Conservation (phyloP, 2,888 invertebrate genomes). For the Sicus ferrugineus region DNA sequence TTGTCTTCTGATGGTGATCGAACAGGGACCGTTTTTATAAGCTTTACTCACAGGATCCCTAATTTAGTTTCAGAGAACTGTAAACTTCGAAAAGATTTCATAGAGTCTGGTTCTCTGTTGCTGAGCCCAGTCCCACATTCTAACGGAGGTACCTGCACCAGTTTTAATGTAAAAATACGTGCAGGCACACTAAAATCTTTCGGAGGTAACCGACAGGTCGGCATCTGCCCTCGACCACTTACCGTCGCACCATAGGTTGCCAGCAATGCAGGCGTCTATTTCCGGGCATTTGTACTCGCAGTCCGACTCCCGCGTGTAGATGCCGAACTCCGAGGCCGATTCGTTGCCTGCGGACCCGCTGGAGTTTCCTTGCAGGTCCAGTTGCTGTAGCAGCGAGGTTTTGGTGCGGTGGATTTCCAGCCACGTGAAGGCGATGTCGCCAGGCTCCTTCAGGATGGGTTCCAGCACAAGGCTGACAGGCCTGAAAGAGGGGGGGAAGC, state of each 20-base stretch:
- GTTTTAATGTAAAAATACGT: no score
- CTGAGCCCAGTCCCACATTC: no score
- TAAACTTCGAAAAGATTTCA: no score
- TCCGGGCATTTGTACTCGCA: slow-evolving; percentile 75
- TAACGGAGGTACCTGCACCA: no score
- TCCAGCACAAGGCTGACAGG: slow-evolving; percentile 73
- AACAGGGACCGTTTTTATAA: no score
- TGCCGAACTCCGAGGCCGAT: slow-evolving; percentile 63
- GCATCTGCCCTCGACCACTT: no score
- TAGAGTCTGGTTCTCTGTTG: no score
- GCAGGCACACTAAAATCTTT: no score
- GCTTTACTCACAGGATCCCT: no score
- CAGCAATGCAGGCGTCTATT: slow-evolving; percentile 80
- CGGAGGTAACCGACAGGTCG: no score
- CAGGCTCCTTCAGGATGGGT: slow-evolving; percentile 77
- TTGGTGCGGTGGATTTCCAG: slow-evolving; percentile 75
- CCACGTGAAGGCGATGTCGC: slow-evolving; percentile 80
- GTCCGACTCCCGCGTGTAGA: slow-evolving; percentile 66
- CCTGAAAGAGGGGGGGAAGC: slow-evolving; percentile 47
- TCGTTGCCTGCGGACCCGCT: slow-evolving; percentile 57
- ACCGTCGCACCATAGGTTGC: slow-evolving; percentile 79
- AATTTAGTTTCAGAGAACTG: no score
- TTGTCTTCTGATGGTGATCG: no score
- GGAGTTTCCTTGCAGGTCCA: slow-evolving; percentile 63
- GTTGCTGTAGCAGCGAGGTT: slow-evolving; percentile 70